Conservation (phyloP, 1,140 invertebrate species). For the Maconellicoccus hirsutus region DNA sequence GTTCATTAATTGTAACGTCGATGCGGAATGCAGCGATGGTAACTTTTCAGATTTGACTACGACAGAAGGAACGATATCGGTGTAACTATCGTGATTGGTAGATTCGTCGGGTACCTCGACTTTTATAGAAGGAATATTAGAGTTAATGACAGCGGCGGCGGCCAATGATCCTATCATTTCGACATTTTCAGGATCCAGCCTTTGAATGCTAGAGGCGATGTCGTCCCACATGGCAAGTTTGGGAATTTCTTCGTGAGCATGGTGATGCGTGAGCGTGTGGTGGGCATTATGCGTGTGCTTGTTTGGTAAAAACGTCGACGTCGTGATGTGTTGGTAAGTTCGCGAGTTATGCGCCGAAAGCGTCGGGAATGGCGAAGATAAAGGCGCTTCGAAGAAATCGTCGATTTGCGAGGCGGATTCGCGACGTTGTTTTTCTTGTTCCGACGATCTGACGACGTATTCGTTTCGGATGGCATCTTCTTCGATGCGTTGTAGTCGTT, state of each 20-base stretch:
- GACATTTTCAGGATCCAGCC: slow-evolving; percentile 74
- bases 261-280: not conserved
- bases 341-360: slow-evolving; percentile 23
- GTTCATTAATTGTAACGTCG: not conserved
- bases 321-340: slow-evolving; percentile 25
- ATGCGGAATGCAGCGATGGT: slow-evolving; percentile 6
- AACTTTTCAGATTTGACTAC: slow-evolving; percentile 6
- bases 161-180: slow-evolving; percentile 54
- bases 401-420: slow-evolving; percentile 51
- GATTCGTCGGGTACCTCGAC: slow-evolving; percentile 55
- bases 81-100: slow-evolving; percentile 1
- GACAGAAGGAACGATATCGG: not conserved
- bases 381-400: slow-evolving; percentile 49
- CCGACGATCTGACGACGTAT: slow-evolving; percentile 20
- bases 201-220: slow-evolving; percentile 74
- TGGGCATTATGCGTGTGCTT: not conserved
- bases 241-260: not conserved
- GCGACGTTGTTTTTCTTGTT: slow-evolving; percentile 40
- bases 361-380: not conserved
- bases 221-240: slow-evolving; percentile 60
- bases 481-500: slow-evolving; percentile 42
- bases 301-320: not conserved
- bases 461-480: slow-evolving; percentile 37
- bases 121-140: slow-evolving; percentile 46
- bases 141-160: slow-evolving; percentile 30